Base-by-base conservation (phyloP, 2,797 vertebrate species). In the Eurystomus glaucurus region DNA sequence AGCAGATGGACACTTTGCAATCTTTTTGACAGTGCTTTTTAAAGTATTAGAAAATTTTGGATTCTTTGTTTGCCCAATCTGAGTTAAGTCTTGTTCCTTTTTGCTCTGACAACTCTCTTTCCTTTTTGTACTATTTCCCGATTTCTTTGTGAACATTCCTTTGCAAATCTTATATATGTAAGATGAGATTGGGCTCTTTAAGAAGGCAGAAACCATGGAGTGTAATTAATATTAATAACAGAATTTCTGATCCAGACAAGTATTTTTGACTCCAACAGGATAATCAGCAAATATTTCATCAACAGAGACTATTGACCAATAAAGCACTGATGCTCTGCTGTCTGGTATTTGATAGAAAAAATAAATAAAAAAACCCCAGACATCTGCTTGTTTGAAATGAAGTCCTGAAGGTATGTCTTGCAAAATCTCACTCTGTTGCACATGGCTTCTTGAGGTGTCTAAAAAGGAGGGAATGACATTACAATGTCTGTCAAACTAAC, bases 71-170 rank as follows among this genome's bases (percentile, higher is more conserved):
- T 98, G 99, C 95, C 98, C 98, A 97, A 98, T 98, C 45, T 98
- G 97, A 98, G 97, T 97, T 96, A 98, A 97, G 95, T 99, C 99
- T 93, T 99, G 99, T 92, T 99, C 98, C 98, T 99, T 99, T 98
- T 98, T 99, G 97, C 98, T 98, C 97, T 99, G 98, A 88, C 94
- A 98, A 98, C 98, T 99, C 94, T 99, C 99, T 99, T 98, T 99
- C 98, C 99, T 99, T 98, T 99, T 99, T 96, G 98, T 99, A 98
- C 98, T 99, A 98, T 99, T 99, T 97, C 98, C 99, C 98, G 98
- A 97, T 99, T 99, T 99, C 99, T 99, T 99, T 99, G 99, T 99
- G 99, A 99, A 99, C 99, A 99, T 99, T 99, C 99, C 99, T 99
- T 99, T 99, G 98, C 98, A 99, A 99, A 99, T 99, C 99, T 99